Conservation (phyloP, 2,113 vertebrate species). For the Dicrurus megarhynchus region DNA sequence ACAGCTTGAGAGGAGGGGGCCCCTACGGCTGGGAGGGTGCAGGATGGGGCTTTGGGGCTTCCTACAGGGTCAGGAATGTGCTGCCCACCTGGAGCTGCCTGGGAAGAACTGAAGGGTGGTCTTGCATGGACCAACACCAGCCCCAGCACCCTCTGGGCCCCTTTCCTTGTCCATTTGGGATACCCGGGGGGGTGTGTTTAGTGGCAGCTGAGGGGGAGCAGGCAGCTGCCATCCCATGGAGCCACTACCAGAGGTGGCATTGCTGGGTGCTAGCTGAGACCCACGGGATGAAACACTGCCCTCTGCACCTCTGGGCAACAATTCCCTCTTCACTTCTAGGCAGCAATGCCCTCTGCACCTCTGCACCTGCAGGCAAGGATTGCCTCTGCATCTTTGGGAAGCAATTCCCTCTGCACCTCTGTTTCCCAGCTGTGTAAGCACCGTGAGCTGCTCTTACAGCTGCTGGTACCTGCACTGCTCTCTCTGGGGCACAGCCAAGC, state of each 20-base stretch:
- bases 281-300: accelerated
- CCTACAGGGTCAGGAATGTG: background rate
- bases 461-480: background rate
- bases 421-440: background rate
- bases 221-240: background rate
- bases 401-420: background rate
- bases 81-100: accelerated
- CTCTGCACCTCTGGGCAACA: background rate
- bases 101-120: background rate
- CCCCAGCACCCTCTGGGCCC: background rate
- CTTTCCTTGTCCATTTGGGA: background rate
- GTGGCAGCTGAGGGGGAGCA: background rate
- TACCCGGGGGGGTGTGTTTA: background rate
- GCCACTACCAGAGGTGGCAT: background rate
- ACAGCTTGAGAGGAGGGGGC: background rate
- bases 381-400: background rate
- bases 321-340: background rate
- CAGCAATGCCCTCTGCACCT: background rate
- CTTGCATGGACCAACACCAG: no score
- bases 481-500: background rate
- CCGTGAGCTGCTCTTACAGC: background rate
- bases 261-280: background rate
- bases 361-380: background rate
- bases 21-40: background rate
- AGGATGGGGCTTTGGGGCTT: background rate